Conservation (phyloP, 2,113 vertebrate species). For the Pterophyllum scalare region DNA sequence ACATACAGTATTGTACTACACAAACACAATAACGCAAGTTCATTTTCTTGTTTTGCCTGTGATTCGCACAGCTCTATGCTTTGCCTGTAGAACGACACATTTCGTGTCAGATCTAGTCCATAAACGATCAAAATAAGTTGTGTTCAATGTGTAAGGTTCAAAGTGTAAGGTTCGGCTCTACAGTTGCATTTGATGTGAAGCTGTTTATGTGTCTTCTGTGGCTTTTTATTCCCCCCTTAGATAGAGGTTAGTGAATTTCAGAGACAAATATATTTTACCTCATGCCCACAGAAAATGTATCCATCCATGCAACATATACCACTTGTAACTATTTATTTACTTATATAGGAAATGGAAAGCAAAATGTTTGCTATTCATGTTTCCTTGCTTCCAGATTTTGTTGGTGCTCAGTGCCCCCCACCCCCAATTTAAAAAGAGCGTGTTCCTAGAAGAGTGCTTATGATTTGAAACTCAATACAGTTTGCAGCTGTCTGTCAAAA, state of each 20-base stretch:
- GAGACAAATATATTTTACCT: neutral
- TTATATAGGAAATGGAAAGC: neutral
- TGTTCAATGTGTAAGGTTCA: neutral
- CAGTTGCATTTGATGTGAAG: neutral
- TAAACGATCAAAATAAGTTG: neutral
- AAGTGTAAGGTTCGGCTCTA: neutral
- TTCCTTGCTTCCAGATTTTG: neutral
- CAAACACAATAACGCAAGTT: neutral
- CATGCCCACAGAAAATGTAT: neutral
- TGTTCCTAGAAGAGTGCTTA: neutral
- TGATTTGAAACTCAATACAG: neutral
- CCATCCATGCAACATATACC: neutral
- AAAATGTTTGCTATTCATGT: neutral
- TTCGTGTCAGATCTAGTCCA: neutral
- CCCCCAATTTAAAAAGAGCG: neutral
- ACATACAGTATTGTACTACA: neutral
- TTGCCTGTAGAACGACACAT: neutral
- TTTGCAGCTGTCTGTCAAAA: constrained; percentile 3
- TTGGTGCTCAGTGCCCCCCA: neutral
- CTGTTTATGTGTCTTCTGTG: neutral
- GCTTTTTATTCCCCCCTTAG: neutral
- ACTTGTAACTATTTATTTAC: neutral
- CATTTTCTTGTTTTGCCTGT: neutral
- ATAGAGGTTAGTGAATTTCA: neutral
- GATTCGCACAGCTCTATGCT: neutral